Evolutionary conservation across 1,140 invertebrate species (phyloP), one percentile per base, ranked within the genome.

Genomic region (Pectinophora gossypiella): DNA sequence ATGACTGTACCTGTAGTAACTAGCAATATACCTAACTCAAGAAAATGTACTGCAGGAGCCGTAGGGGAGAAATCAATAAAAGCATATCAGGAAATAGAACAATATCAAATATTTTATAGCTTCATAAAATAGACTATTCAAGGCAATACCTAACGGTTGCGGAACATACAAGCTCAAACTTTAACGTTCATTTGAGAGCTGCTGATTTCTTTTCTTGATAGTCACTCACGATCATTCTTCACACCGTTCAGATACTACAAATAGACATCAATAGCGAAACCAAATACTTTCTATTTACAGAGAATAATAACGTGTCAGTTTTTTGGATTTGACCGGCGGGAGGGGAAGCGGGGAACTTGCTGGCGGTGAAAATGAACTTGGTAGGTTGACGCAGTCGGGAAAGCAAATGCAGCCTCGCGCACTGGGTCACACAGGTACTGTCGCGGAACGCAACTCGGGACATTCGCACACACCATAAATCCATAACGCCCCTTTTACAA

Each of bases 241-340:
- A 12, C 23, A 27, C n/a, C n/a, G n/a, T n/a, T n/a, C n/a, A 32
- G 27, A 10, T 40, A 16, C 58, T 69, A 76, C 71, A 76, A 72
- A 69, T 69, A 72, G 63, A 67, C 67, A 60, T 75, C 67, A 74
- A 68, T 74, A 63, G 65, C 61, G 59, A 71, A 60, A 36, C 58
- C n/a, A n/a, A n/a, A n/a, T n/a, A 76, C 76, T 84, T 84, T 84
- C 76, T 81, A 79, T 76, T 80, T 76, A 60, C 66, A 53, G 62
- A 65, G 64, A 74, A 68, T 70, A 78, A 70, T 72, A 69, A 67
- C 60, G 58, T 73, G 64, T 73, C 65, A 74, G 70, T 74, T 75
- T 68, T 46, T 78, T 72, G 73, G 69, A 68, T 57, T 71, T 69
- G 67, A 66, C 61, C 61, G 53, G 68, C 56, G 50, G 52, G 53